These are phyloP conservation scores for Crambe crambe DNA, from an alignment of 37 sponge, comb jelly and placozoan species.

Conservation along the genomic window DNA sequence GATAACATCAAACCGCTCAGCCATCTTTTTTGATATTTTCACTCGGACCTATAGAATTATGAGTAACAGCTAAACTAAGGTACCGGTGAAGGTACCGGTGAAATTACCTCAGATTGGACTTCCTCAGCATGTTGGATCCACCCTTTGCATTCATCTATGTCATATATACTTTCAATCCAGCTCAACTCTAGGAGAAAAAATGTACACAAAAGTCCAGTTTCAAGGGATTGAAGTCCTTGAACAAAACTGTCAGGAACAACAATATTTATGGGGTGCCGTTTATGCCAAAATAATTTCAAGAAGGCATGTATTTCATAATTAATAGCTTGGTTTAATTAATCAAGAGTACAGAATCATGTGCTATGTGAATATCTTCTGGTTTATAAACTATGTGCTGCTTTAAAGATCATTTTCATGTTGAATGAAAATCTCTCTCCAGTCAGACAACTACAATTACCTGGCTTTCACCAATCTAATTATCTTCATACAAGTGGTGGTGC, in stretches of 20 bases:
- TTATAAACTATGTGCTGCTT: no score
- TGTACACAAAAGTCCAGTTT: not conserved
- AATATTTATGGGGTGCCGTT: not conserved
- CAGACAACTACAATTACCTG: no score
- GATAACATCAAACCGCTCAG: slow-evolving; percentile 65
- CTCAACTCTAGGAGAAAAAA: not conserved
- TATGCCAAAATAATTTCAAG: not conserved
- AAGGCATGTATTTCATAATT: no score
- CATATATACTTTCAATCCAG: slow-evolving; percentile 41
- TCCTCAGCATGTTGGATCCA: slow-evolving; percentile 52
- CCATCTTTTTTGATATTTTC: slow-evolving; percentile 54
- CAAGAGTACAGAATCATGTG: no score
- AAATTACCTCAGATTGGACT: slow-evolving; percentile 48
- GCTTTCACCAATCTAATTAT: no score
- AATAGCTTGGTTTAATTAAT: no score
- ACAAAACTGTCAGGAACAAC: not conserved
- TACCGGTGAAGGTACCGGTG: no score
- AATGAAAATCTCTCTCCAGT: no score
- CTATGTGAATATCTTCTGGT: no score
- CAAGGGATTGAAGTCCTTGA: not conserved
- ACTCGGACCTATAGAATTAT: slow-evolving; percentile 30
- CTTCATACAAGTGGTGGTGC: no score
- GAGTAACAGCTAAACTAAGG: not conserved
- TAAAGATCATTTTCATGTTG: no score
- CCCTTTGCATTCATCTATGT: slow-evolving; percentile 24